These are phyloP conservation scores for Spodoptera littoralis DNA, from an alignment of 2,888 invertebrate genomes.

Conservation along the genomic window DNA sequence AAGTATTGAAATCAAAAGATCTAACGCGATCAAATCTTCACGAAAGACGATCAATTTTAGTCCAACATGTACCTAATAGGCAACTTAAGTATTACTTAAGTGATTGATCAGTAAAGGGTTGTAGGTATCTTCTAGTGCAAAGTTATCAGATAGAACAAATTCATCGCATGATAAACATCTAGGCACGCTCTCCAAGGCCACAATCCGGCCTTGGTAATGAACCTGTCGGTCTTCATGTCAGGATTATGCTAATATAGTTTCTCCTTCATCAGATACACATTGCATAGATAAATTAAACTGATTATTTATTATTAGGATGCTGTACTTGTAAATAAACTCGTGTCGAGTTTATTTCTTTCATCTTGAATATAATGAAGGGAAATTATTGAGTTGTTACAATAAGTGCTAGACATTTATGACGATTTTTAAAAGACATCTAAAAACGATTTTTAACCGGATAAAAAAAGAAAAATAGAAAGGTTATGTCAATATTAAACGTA, in stretches of 20 bases:
- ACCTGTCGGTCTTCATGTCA: slow-evolving; percentile 24
- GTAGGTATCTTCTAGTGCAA: background rate
- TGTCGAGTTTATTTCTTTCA: no score
- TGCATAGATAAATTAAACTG: slow-evolving; percentile 24
- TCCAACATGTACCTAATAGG: no score
- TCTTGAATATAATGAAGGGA: slow-evolving; percentile 1
- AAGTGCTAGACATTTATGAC: no score
- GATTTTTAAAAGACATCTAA: no score
- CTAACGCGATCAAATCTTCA: no score
- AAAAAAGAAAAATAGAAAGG: no score
- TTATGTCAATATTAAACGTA: no score
- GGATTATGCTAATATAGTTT: slow-evolving; percentile 56
- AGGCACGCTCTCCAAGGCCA: slow-evolving; percentile 30
- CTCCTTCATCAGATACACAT: slow-evolving; percentile 43
- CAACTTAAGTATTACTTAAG: no score
- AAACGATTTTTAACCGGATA: no score
- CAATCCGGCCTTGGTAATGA: slow-evolving; percentile 33
- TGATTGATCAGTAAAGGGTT: background rate
- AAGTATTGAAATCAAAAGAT: no score
- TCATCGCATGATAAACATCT: background rate
- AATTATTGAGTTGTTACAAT: background rate
- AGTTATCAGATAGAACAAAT: background rate
- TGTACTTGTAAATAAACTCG: slow-evolving; percentile 1
- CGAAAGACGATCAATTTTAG: no score
- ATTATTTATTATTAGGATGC: slow-evolving; percentile 8